These are phyloP conservation scores for Simalia tracyae DNA, from an alignment of 2,797 vertebrate genomes.

Conservation along the genomic window DNA sequence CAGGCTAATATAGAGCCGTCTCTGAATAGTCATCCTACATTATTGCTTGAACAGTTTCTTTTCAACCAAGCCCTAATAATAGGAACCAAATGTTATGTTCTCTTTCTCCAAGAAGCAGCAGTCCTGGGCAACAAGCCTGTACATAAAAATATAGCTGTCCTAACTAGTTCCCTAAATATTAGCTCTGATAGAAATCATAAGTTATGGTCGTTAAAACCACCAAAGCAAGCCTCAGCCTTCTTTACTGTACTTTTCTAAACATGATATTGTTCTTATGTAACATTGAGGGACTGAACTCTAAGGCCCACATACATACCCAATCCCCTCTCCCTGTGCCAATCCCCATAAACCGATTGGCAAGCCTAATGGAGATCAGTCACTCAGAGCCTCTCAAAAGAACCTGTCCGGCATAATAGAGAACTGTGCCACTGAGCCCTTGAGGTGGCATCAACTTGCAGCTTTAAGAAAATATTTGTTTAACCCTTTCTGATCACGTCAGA, in stretches of 20 bases:
- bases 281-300: not conserved
- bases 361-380: conserved; percentile 43
- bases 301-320: not conserved
- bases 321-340: conserved; percentile 39
- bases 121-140: conserved; percentile 1
- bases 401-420: conserved; percentile 38
- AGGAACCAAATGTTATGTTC: conserved; percentile 17
- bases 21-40: not conserved
- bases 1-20: conserved; percentile 52
- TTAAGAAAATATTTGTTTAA: conserved; percentile 36
- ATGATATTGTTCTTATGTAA: not conserved
- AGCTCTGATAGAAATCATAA: not conserved
- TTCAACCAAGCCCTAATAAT: conserved; percentile 18
- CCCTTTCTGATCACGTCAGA: conserved; percentile 1
- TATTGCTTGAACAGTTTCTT: conserved; percentile 21
- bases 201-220: not conserved
- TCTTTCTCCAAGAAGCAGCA: conserved; percentile 12
- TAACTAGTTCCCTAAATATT: not conserved
- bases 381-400: conserved; percentile 52
- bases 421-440: conserved; percentile 25
- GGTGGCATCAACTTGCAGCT: not conserved
- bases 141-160: not conserved
- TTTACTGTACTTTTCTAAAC: not conserved
- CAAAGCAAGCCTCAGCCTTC: accelerated
- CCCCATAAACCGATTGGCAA: conserved; percentile 39